Evolutionary conservation across 2,797 vertebrate species (phyloP), one percentile per base, ranked within the genome.

Genomic region (Loris lydekkerianus): DNA sequence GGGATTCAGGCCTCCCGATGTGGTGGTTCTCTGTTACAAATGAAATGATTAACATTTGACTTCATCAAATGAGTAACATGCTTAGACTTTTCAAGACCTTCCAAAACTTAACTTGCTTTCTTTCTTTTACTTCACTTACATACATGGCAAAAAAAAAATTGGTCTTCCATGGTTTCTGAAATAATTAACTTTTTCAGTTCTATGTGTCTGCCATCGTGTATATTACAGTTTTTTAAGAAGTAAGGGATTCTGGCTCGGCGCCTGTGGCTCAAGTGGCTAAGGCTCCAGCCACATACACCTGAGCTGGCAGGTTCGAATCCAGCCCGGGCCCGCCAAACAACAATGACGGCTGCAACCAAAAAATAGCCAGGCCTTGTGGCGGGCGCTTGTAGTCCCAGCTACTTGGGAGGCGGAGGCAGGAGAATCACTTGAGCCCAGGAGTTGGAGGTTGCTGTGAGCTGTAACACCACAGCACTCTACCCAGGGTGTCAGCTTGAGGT

Each of bases 171-270:
- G 84, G 10, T 73, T 89, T 95, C 69, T 69, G 1, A 34, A n/a
- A 34, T 77, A 93, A 95, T 43, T 8, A 10, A 56, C 70, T 82
- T 94, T 80, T 91, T 61, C 7, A 72, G n/a, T 91, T 84, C 29
- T 56, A 49, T 88, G 43, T 67, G 29, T 91, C 65, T 97, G 81
- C 31, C 77, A 73, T 77, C 86, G 1, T 73, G 11, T 31, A 60
- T 90, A 37, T 58, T 94, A 58, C 21, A 67, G 4, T 75, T 85
- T 85, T 67, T 67, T 8, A 86, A 46, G 40, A 3, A 73, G 76
- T 25, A n/a, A 91, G 37, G 17, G 37, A n/a, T 76, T 95, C 49
- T 93, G 8, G 4, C 40, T 40, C 40, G 2, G 40, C 40, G 40
- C 40, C 40, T 40, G 2, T 40, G 40, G 40, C 40, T 40, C 40